A percentile compares a stretch with the other conserved stretches of the same genome.
Conservation (phyloP, 2,797 vertebrate genomes). For the Rhinophrynus dorsalis region DNA sequence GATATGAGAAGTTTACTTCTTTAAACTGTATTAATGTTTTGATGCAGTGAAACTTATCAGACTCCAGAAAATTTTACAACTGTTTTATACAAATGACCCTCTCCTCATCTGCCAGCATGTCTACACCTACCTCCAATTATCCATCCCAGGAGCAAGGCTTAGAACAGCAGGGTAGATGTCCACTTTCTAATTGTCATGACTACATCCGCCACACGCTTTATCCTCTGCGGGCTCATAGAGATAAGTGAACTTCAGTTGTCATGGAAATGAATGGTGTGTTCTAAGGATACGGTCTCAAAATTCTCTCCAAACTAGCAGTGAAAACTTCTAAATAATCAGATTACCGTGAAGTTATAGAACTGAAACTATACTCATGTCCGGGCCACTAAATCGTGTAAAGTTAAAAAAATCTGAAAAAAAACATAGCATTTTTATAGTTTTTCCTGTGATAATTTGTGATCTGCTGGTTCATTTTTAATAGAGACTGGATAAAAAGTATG, state of each 20-base stretch:
- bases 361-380: no score
- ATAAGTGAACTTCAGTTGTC: constrained; percentile 21
- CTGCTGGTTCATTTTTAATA: no score
- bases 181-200: constrained; percentile 41
- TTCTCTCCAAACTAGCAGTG: constrained; percentile 6
- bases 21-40: no score
- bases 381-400: no score
- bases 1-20: no score
- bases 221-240: not conserved
- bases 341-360: no score
- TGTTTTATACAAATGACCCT: constrained; percentile 35
- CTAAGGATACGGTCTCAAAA: constrained; percentile 22
- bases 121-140: constrained; percentile 34
- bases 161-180: constrained; percentile 26
- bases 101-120: constrained; percentile 6
- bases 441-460: no score
- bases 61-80: constrained; percentile 8
- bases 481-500: no score
- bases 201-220: constrained; percentile 26
- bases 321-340: constrained; percentile 29
- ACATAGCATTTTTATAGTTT: no score
- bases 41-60: no score
- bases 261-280: constrained; percentile 11
- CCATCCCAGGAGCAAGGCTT: constrained; percentile 1
- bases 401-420: no score